Evolutionary conservation across 2,888 invertebrate genomes (phyloP).

Genomic region (Nasonia oneida): DNA sequence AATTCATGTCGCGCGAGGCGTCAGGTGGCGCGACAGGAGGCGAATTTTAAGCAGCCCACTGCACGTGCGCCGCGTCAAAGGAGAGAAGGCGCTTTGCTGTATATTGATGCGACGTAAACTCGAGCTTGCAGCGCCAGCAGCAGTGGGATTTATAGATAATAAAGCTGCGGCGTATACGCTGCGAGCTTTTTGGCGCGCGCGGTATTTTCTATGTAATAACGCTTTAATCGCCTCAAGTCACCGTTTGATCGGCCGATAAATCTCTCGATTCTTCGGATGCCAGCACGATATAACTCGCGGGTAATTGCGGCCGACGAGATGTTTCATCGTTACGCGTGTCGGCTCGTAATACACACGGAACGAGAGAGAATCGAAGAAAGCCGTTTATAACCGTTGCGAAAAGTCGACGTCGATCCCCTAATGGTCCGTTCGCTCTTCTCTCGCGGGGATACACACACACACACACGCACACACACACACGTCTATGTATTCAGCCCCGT

Average conservation of each 20-base stretch:
- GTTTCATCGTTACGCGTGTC: neutral
- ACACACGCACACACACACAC: neutral
- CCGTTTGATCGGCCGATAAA: neutral
- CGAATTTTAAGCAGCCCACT: slow-evolving; percentile 15
- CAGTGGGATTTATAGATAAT: neutral
- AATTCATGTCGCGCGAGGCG: slow-evolving; percentile 18
- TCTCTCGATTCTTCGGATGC: neutral
- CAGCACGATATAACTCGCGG: neutral
- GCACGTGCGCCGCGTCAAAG: neutral
- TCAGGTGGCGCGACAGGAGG: slow-evolving; percentile 19
- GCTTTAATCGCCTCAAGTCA: neutral
- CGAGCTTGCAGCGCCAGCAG: neutral
- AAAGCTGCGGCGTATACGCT: neutral
- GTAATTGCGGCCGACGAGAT: neutral
- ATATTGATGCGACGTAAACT: slow-evolving; percentile 23
- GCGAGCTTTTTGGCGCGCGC: too few relatives aligned
- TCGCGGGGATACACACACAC: neutral
- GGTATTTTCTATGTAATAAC: too few relatives aligned
- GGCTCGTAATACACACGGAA: neutral
- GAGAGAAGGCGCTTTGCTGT: neutral
- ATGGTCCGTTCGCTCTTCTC: neutral
- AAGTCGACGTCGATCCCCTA: slow-evolving; percentile 16
- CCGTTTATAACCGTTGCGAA: neutral
- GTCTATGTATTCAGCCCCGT: neutral
- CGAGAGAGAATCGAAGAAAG: neutral